These are phyloP conservation scores for Pseudotriccus pelzelni DNA, from an alignment of 2,797 vertebrate genomes.

Conservation along the genomic window DNA sequence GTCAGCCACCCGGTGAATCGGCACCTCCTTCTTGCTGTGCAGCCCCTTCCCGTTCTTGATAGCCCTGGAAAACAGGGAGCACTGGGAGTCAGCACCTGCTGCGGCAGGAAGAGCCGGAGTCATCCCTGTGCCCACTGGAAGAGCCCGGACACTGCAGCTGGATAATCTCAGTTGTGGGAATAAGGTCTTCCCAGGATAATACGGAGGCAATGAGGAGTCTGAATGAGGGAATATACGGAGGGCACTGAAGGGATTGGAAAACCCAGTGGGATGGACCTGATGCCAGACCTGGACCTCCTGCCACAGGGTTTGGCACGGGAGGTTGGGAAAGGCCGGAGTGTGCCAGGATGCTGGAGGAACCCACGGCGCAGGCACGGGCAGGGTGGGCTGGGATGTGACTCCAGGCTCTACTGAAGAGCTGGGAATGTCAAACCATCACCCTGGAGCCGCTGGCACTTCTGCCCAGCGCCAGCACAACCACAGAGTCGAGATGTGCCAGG, in stretches of 20 bases:
- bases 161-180: neutral
- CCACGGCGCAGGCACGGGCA: neutral
- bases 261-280: neutral
- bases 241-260: rapidly evolving
- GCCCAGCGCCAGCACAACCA: neutral
- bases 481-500: neutral
- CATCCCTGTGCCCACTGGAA: neutral
- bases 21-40: slow-evolving; percentile 98
- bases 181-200: rapidly evolving
- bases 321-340: rapidly evolving
- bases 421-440: neutral
- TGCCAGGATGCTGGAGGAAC: neutral
- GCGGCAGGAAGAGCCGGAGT: rapidly evolving
- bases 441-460: neutral
- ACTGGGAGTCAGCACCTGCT: rapidly evolving
- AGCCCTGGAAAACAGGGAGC: slow-evolving; percentile 77
- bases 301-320: neutral
- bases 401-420: neutral
- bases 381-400: neutral
- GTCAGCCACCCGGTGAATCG: slow-evolving; percentile 95
- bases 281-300: rapidly evolving
- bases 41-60: slow-evolving; percentile 97
- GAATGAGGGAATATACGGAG: rapidly evolving
- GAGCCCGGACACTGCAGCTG: neutral
- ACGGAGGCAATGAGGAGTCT: rapidly evolving